Conservation (phyloP, 37 sponge, comb jelly and placozoan genomes). For the Geodia barretti region DNA sequence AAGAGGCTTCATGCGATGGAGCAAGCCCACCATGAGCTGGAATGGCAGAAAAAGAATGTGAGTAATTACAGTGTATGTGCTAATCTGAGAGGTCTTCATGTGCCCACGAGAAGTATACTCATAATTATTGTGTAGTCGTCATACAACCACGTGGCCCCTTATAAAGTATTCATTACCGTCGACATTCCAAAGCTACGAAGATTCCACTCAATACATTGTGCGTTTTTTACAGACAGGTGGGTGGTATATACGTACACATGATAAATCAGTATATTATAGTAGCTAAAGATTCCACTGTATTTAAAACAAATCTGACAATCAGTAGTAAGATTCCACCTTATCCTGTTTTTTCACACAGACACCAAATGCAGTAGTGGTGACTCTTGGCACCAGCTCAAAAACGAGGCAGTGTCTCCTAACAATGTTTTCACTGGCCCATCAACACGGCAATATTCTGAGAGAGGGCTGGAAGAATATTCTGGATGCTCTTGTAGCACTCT, state of each 20-base stretch:
- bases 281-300: neutral
- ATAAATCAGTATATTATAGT: too few relatives aligned
- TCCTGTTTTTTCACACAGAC: conserved; percentile 12
- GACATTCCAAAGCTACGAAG: too few relatives aligned
- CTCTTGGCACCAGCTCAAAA: conserved; percentile 64
- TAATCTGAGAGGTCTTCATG: too few relatives aligned
- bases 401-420: conserved; percentile 65
- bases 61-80: conserved; percentile 18
- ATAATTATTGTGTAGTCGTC: too few relatives aligned
- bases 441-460: conserved; percentile 85
- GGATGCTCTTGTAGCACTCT: conserved; percentile 83
- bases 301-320: too few relatives aligned
- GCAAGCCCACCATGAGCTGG: conserved; percentile 80
- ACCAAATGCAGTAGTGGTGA: conserved; percentile 10
- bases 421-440: conserved; percentile 80
- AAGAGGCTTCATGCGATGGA: conserved; percentile 88
- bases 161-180: too few relatives aligned
- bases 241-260: too few relatives aligned
- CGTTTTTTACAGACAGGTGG: neutral
- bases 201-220: neutral
- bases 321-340: too few relatives aligned
- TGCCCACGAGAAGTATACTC: too few relatives aligned
- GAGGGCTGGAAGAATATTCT: conserved; percentile 99
- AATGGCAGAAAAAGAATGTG: conserved; percentile 90
- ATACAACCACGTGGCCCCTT: too few relatives aligned